Evolutionary conservation across 2,113 vertebrate species (phyloP).

Genomic region (Azemiops feae): DNA sequence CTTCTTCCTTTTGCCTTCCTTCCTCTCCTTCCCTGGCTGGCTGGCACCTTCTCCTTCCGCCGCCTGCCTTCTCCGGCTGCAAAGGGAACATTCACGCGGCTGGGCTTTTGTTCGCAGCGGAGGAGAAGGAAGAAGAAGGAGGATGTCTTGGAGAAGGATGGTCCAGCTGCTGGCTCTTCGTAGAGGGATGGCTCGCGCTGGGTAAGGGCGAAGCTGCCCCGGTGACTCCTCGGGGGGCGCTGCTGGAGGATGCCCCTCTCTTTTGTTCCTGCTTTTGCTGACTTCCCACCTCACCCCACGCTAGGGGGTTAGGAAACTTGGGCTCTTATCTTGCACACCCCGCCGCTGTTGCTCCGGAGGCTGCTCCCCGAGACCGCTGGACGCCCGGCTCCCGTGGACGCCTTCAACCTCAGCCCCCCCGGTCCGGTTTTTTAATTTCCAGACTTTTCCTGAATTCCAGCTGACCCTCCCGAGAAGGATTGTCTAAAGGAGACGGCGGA

Average conservation of each 20-base stretch:
- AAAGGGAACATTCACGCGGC: background rate
- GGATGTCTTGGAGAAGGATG: background rate
- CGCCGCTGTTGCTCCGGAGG: background rate
- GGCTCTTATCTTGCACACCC: background rate
- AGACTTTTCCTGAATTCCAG: background rate
- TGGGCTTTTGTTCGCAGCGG: background rate
- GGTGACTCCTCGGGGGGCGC: background rate
- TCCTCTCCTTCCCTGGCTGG: background rate
- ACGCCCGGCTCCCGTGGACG: background rate
- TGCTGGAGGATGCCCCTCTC: background rate
- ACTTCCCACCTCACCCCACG: background rate
- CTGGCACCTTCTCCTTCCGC: background rate
- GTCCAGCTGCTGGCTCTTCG: background rate
- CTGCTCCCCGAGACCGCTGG: background rate
- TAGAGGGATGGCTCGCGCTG: background rate
- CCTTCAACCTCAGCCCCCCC: background rate
- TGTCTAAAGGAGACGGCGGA: background rate
- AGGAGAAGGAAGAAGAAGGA: background rate
- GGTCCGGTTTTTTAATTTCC: fast-evolving
- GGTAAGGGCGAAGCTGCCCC: background rate
- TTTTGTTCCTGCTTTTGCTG: background rate
- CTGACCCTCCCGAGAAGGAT: conserved; percentile 14
- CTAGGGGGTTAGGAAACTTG: background rate
- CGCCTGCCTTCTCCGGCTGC: background rate
- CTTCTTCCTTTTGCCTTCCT: background rate